Conservation (phyloP, 2,888 invertebrate species). For the Machimus rusticus region DNA sequence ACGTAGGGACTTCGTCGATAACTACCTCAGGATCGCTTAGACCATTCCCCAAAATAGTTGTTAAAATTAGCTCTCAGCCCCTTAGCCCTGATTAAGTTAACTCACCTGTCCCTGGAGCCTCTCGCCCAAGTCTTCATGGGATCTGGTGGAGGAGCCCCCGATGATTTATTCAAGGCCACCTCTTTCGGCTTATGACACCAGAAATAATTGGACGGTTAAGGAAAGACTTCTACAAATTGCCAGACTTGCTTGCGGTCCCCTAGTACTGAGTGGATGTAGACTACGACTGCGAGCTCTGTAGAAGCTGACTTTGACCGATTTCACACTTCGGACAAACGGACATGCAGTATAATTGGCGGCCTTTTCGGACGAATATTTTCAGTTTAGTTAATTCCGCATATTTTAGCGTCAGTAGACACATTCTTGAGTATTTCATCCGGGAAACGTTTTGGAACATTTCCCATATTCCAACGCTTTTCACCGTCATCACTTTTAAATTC, state of each 20-base stretch:
- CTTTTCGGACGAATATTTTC: neutral
- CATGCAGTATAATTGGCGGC: neutral
- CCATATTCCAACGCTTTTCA: neutral
- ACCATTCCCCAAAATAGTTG: constrained; percentile 8
- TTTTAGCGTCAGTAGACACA: neutral
- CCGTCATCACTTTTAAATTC: neutral
- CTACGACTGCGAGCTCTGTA: neutral
- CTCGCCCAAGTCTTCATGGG: neutral
- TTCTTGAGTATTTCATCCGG: neutral
- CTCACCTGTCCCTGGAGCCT: neutral
- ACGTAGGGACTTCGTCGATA: neutral
- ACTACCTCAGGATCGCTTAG: neutral
- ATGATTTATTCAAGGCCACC: constrained; percentile 37
- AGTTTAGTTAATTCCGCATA: neutral
- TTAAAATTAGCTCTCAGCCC: constrained; percentile 11
- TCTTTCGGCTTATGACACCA: constrained; percentile 8
- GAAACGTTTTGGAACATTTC: neutral
- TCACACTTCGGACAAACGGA: neutral
- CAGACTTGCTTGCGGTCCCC: neutral
- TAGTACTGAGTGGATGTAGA: neutral
- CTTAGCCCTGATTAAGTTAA: constrained; percentile 26
- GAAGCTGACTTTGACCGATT: neutral
- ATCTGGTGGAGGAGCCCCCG: neutral
- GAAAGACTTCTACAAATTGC: neutral
- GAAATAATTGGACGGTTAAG: constrained; percentile 20